Conservation (phyloP, 2,797 vertebrate genomes). For the Sparidentex hasta region DNA sequence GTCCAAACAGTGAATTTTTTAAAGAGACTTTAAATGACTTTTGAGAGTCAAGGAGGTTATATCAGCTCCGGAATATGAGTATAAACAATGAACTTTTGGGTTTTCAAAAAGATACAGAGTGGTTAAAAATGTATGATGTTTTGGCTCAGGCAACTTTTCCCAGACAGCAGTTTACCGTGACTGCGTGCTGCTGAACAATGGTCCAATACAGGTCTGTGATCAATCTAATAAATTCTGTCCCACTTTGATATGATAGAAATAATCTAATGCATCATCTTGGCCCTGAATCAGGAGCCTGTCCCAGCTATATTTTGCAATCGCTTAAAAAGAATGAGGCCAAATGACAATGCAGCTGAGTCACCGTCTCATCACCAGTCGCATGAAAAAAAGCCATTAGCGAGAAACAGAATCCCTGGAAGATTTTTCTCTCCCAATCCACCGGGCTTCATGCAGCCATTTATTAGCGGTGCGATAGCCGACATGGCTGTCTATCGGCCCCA, state of each 20-base stretch:
- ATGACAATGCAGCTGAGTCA: conserved; percentile 39
- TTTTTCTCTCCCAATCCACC: conserved; percentile 8
- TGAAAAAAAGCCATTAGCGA: conserved; percentile 15
- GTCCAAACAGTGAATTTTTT: background rate
- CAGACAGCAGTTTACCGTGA: background rate
- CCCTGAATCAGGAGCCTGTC: conserved; percentile 6
- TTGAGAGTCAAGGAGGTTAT: background rate
- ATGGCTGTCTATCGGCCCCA: conserved; percentile 9
- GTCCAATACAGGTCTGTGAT: background rate
- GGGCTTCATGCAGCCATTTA: conserved; percentile 31
- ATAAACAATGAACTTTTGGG: background rate
- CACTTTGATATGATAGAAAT: background rate
- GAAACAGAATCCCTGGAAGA: background rate
- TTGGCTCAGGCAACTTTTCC: background rate
- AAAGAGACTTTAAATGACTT: background rate
- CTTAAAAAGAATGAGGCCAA: conserved; percentile 36
- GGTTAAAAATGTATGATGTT: background rate
- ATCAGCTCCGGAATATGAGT: background rate
- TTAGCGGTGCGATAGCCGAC: conserved; percentile 30
- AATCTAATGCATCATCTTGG: conserved; percentile 1
- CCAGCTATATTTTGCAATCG: conserved; percentile 19
- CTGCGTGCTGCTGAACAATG: background rate
- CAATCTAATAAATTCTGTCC: background rate
- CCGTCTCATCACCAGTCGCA: conserved; percentile 13
- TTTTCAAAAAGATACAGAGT: background rate